A percentile compares a stretch with the other conserved stretches of the same genome.
phyloP scores from a whole-genome alignment of 2,888 invertebrate genomes.

The Merodon equestris region DNA sequence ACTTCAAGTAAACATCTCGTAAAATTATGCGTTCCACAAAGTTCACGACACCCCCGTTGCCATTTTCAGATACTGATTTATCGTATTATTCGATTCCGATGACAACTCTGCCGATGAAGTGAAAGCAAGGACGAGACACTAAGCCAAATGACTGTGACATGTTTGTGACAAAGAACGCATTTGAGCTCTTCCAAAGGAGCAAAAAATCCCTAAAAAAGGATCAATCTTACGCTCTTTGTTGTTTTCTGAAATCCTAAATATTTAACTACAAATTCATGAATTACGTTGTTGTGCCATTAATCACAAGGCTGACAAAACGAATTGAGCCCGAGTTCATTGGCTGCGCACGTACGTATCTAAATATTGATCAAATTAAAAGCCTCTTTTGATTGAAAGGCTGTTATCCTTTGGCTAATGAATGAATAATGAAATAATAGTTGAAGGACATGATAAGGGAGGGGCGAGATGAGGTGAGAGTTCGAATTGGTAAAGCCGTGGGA shows the following conservation, averaged over 20 bases:
- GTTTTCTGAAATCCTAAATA: no score
- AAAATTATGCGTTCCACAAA: conserved; percentile 24
- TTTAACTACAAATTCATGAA: no score
- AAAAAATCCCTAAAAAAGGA: background rate
- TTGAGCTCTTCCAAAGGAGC: background rate
- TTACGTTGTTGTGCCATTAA: no score
- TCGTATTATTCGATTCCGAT: conserved; percentile 20
- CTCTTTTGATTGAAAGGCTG: background rate
- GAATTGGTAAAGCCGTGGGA: conserved; percentile 1
- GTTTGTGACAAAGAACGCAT: conserved; percentile 30
- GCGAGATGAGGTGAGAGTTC: conserved; percentile 8
- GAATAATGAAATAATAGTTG: conserved; percentile 29
- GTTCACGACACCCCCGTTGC: background rate
- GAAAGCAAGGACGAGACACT: conserved; percentile 6
- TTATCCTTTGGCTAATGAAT: conserved; percentile 31
- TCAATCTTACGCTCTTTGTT: background rate
- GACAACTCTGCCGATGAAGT: background rate
- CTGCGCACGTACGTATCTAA: background rate
- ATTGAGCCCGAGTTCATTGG: no score
- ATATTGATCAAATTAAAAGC: background rate
- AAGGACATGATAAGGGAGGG: background rate
- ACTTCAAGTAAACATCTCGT: conserved; percentile 5
- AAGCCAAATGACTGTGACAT: conserved; percentile 16
- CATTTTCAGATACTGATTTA: conserved; percentile 13
- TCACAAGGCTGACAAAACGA: no score